Base-by-base conservation (phyloP, 92 coral and sea anemone genomes). In the Isaurus tuberculatus region DNA sequence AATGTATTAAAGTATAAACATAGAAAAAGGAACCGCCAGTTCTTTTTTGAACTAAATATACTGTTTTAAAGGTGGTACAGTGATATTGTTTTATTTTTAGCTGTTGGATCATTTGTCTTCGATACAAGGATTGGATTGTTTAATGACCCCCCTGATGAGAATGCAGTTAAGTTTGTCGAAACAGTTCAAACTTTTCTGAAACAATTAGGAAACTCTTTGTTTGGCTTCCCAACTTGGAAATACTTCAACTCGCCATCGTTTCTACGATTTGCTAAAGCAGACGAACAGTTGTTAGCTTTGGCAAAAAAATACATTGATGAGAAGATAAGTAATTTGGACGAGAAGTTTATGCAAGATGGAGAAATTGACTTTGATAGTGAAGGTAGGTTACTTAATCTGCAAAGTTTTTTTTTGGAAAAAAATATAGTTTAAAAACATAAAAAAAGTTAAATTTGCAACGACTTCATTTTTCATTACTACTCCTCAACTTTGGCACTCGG, bases 31-130 rank as follows among this genome's bases (percentile, higher is more conserved):
- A 40, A 40, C 9, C 11, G 11, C 7, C 11, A 1, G 46, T 40
- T 40, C 1, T 2, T 40, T 40, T 40, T 13, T 40, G 46, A 9
- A 36, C 8, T 3, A 36, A 36, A 36, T 40, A 13, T 0, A 40
- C 0, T 40, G 46, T 40, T 40, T 40, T 40, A 40, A 40, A 40
- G 9, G 7, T 2, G 46, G 46, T 40, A 40, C 11, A 7, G 7
- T 7, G 7, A 9, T 40, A 40, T 40, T 2, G 3, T 73, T 29
- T 40, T 26, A 3, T 14, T 80, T 80, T 30, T 9, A 86, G 90
- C 86, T 46, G 82, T 86, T 1, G 90, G 90, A 8, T 71, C 89
- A 1, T 79, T 79, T 58, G 89, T 84, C 53, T 86, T 86, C 57
- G 89, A 86, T 53, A 10, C 8, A 20, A 68, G 89, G 14, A 85